Percentiles rank a stretch among this genome's conserved stretches.
These are phyloP conservation scores for Manacus vitellinus DNA, from an alignment of 2,113 vertebrate genomes.

Conservation along the genomic window DNA sequence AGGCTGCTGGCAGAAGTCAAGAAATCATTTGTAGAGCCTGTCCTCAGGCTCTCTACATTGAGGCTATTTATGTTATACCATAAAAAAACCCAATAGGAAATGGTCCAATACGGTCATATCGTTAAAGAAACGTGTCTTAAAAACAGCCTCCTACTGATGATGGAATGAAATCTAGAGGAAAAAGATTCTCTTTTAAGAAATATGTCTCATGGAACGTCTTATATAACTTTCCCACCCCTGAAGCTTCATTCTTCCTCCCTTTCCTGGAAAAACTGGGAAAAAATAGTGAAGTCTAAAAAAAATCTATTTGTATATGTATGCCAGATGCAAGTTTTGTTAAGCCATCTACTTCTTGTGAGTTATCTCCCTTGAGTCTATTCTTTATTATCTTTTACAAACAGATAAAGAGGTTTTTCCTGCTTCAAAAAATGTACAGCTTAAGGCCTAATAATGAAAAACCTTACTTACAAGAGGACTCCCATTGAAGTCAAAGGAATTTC, in stretches of 20 bases:
- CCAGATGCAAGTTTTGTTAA: conserved; percentile 15
- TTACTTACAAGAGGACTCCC: neutral
- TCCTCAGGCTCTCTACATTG: neutral
- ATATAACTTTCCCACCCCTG: neutral
- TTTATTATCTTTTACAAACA: conserved; percentile 23
- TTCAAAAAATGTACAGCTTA: neutral
- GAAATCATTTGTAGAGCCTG: neutral
- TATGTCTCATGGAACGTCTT: neutral
- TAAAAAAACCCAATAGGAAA: neutral
- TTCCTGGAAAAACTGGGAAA: neutral
- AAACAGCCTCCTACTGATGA: neutral
- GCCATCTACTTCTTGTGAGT: neutral
- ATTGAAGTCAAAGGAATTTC: neutral
- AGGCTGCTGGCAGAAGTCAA: neutral
- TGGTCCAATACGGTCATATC: neutral
- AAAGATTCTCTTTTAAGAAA: neutral
- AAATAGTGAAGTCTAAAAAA: neutral
- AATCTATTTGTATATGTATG: neutral
- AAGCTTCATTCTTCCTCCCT: neutral
- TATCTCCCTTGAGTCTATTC: neutral
- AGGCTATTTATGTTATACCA: neutral
- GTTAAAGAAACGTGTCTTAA: neutral
- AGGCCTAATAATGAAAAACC: neutral
- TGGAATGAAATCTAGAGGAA: neutral
- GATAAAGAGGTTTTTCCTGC: conserved; percentile 24